Evolutionary conservation across 1,140 invertebrate genomes (phyloP), one percentile per base, ranked within the genome.

Genomic region (Brachionus koreanus): DNA sequence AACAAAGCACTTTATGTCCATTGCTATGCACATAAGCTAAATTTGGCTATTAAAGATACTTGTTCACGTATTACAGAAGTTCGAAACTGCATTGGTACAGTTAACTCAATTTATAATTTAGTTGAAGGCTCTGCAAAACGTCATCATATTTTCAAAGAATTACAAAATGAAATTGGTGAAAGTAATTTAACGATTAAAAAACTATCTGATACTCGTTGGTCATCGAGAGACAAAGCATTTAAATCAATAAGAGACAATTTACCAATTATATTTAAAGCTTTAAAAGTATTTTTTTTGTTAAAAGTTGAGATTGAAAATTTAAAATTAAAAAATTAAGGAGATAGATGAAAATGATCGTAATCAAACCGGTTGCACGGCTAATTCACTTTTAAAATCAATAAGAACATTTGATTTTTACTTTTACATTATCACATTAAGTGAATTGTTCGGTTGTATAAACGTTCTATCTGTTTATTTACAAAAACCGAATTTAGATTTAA

Each of bases 31-130:
- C 42, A 76, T 52, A 39, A 25, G 5, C 35, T 76, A 39, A 76
- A 76, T 33, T 39, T 76, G 29, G 42, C 43, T n/a, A 23, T 76
- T 42, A 10, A 52, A 33, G 23, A 76, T 52, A 25, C 46, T 6
- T 76, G 43, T 16, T 35, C 6, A 9, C 23, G 16, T 57, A 35
- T 16, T 52, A 33, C 16, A 52, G 12, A 52, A 76, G 74, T 76
- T 43, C 43, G 46, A 57, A 76, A 76, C n/a, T 52, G 43, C 9
- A 19, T 57, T n/a, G 74, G 74, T 35, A 25, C 25, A 35, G 37
- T 76, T n/a, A 52, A 52, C 33, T 76, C 74, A 9, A 23, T 76
- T 52, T 76, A 57, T 57, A 76, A 76, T 76, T 35, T 76, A 23
- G 52, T 76, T 57, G 25, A 57, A 43, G 74, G 74, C 13, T 76